Base-by-base conservation (phyloP, 2,888 invertebrate genomes). In the Asteroscopus sphinx region DNA sequence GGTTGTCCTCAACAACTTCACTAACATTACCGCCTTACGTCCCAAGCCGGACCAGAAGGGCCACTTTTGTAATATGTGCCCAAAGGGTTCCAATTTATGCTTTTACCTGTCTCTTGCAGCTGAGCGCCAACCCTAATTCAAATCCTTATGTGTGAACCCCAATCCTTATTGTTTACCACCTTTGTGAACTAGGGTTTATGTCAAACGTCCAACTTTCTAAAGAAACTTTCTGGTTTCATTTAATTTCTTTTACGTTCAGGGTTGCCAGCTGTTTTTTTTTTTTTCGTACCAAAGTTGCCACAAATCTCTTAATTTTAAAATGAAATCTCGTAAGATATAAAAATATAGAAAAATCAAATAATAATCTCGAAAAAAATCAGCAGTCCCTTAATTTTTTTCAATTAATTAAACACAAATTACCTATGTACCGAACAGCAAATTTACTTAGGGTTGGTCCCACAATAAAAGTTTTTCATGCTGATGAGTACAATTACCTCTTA, bases 31-130 rank as follows among this genome's bases (percentile, higher is more conserved):
- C 57, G 58, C 79, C 74, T 82, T 80, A 75, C 76, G 64, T 81
- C 77, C 78, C 82, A 85, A 82, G 73, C 67, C 41, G 5, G 54
- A 11, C 77, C 70, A 51, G 70, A 81, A 82, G 77, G 84, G 83
- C 82, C 82, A 88, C 86, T 88, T 88, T 85, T 83, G 86, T 87
- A 86, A 86, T 87, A 83, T 83, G 82, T 81, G 77, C 76, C 82
- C 83, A 88, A 89, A 88, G 86, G 90, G 87, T 85, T 76, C 74
- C 59, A 88, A 90, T 91, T 89, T 91, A 92, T 88, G 85, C 87
- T 84, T 64, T 79, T 82, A 89, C 88, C 87, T 90, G 90, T 90
- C 89, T 78, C 73, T 67, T 77, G 71, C 91, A 92, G 83, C 85
- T 88, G 86, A 73, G 82, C 56, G 71, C 73, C 70, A 74, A 78